Evolutionary conservation across 2,888 invertebrate species (phyloP).

Genomic region (Trachelus stipa): DNA sequence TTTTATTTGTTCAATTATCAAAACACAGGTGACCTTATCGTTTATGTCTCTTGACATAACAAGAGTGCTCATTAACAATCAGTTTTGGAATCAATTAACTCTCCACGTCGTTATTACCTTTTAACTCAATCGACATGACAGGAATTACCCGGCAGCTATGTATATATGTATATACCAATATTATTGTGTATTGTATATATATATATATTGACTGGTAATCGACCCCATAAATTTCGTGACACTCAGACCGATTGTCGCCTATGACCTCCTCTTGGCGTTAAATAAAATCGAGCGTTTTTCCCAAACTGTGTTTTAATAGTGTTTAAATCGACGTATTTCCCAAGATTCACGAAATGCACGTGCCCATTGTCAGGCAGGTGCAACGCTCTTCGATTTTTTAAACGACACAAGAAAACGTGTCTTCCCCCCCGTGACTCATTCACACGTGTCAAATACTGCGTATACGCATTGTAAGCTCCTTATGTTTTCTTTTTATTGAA

Average conservation of each 20-base stretch:
- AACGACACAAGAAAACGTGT: not conserved
- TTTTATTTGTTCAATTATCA: not conserved
- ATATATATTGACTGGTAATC: not conserved
- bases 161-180: not conserved
- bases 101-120: not conserved
- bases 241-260: not conserved
- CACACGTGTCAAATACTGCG: not conserved
- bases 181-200: no score
- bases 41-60: not conserved
- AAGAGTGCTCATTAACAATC: not conserved
- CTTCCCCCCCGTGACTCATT: not conserved
- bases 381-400: not conserved
- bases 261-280: not conserved
- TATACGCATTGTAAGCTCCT: not conserved
- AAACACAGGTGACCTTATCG: not conserved
- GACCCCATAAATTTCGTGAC: not conserved
- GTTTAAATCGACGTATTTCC: not conserved
- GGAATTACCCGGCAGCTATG: not conserved
- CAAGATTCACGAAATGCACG: not conserved
- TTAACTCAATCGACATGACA: not conserved
- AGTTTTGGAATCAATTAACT: not conserved
- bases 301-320: constrained; percentile 5
- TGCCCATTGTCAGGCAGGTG: not conserved
- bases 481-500: not conserved
- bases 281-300: not conserved